Evolutionary conservation across 2,113 vertebrate species (phyloP).

Genomic region (Tetrax tetrax): DNA sequence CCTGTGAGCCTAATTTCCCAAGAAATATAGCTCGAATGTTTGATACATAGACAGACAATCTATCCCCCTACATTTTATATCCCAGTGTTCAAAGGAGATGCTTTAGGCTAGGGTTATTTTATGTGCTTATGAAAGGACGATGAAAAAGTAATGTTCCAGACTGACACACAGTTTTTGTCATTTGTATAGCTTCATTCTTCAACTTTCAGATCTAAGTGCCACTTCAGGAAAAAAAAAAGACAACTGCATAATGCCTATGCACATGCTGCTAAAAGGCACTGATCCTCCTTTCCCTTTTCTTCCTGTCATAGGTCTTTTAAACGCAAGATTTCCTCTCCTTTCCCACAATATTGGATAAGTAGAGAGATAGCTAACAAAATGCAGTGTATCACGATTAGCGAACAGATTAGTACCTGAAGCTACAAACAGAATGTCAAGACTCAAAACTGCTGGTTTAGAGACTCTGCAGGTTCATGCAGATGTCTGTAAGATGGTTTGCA

Average conservation of each 20-base stretch:
- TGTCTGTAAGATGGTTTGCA: fast-evolving
- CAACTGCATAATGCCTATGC: neutral
- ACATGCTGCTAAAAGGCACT: neutral
- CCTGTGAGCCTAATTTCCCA: neutral
- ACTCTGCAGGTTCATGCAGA: neutral
- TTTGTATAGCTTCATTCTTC: neutral
- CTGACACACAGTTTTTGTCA: neutral
- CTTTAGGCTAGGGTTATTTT: neutral
- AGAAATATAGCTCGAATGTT: neutral
- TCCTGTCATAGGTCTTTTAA: neutral
- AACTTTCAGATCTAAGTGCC: neutral
- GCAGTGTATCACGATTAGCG: neutral
- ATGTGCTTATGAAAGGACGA: neutral
- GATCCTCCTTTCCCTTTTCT: neutral
- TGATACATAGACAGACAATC: neutral
- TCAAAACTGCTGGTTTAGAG: neutral
- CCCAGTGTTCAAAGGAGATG: neutral
- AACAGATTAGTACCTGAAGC: neutral
- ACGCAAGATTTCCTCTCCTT: neutral
- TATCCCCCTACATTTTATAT: neutral
- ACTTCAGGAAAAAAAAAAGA: neutral
- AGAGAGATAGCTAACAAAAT: neutral
- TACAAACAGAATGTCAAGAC: neutral
- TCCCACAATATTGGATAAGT: neutral
- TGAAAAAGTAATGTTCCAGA: neutral